These are phyloP conservation scores for Cephus sareptanus DNA, from an alignment of 2,888 invertebrate species.

Conservation along the genomic window DNA sequence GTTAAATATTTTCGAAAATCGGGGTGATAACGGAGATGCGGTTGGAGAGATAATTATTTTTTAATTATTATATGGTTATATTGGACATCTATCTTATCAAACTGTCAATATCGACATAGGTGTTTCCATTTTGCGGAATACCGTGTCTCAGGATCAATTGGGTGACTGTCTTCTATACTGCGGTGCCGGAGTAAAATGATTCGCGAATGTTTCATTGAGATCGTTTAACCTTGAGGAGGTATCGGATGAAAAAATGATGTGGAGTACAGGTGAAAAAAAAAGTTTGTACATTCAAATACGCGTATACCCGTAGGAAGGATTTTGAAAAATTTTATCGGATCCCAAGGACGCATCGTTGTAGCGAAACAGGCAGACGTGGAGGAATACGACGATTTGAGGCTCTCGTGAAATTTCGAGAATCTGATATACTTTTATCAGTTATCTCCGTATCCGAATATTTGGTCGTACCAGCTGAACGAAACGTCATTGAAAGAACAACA, in stretches of 20 bases:
- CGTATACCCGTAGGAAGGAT: not conserved
- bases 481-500: not conserved
- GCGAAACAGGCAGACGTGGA: not conserved
- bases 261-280: not conserved
- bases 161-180: not conserved
- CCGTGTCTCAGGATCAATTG: not conserved
- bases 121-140: constrained; percentile 32
- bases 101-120: constrained; percentile 47
- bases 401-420: not conserved
- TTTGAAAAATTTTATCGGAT: not conserved
- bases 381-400: not conserved
- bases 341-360: not conserved
- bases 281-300: not conserved
- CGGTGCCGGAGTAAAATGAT: no score
- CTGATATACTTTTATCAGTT: not conserved
- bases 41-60: not conserved
- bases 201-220: not conserved
- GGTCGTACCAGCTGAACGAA: not conserved
- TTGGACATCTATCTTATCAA: constrained; percentile 31
- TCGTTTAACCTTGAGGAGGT: not conserved
- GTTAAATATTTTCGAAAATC: not conserved
- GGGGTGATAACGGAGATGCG: no score
- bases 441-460: not conserved
- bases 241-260: no score
- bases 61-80: not conserved